Percentiles rank a stretch among this genome's conserved stretches.
phyloP scores from a whole-genome alignment of 1,140 invertebrate genomes.

The Zaprionus kolodkinae region DNA sequence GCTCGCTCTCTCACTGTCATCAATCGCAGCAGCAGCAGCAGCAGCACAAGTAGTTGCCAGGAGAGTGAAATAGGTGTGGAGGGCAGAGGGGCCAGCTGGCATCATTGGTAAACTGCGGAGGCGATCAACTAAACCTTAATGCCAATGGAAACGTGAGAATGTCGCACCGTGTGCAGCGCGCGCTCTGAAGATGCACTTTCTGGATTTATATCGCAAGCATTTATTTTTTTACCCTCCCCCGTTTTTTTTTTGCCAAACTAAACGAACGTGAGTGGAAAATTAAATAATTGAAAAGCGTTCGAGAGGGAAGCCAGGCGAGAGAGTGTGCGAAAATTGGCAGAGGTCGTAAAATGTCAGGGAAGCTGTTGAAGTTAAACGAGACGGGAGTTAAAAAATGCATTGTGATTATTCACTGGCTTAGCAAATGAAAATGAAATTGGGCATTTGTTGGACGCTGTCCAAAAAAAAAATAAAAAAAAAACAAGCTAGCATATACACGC shows the following conservation, averaged over 20 bases:
- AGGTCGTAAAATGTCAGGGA: slow-evolving; percentile 51
- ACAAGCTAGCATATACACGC: slow-evolving; percentile 4
- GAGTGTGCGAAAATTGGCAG: slow-evolving; percentile 67
- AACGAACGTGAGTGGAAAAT: slow-evolving; percentile 80
- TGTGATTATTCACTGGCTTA: slow-evolving; percentile 79
- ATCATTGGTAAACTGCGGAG: slow-evolving; percentile 27
- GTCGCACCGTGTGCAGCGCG: slow-evolving; percentile 40
- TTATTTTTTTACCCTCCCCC: slow-evolving; percentile 31
- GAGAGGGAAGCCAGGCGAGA: slow-evolving; percentile 13
- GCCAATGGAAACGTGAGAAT: slow-evolving; percentile 82
- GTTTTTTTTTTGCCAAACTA: slow-evolving; percentile 36
- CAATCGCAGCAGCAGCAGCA: slow-evolving; percentile 55
- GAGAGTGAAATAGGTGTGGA: neutral
- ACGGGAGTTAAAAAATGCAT: slow-evolving; percentile 54
- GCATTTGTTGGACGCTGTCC: slow-evolving; percentile 58
- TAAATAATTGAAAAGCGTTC: slow-evolving; percentile 79
- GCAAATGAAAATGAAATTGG: slow-evolving; percentile 80
- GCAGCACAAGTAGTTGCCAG: slow-evolving; percentile 13
- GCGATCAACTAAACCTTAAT: slow-evolving; percentile 75
- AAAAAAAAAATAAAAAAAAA: no score
- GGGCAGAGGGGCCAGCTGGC: neutral
- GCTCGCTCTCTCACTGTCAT: slow-evolving; percentile 57
- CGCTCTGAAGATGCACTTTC: slow-evolving; percentile 75
- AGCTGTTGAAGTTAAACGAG: slow-evolving; percentile 41
- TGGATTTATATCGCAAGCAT: slow-evolving; percentile 72